Conservation (phyloP, 2,797 vertebrate genomes). For the Otolemur crassicaudatus region DNA sequence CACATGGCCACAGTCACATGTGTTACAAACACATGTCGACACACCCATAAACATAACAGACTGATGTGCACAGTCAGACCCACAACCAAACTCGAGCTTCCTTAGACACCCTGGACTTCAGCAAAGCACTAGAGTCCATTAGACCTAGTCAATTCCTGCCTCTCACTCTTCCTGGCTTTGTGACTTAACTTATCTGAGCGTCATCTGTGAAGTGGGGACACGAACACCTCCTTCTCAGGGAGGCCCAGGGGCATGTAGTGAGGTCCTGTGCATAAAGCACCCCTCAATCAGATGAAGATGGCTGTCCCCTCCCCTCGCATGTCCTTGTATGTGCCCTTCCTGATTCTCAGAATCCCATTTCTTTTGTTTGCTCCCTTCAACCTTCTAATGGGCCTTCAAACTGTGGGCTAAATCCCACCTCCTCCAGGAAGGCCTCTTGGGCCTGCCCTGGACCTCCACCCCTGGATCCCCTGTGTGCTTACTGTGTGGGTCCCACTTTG, state of each 20-base stretch:
- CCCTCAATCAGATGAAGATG: neutral
- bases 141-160: neutral
- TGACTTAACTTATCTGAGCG: neutral
- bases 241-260: neutral
- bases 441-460: neutral
- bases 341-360: neutral
- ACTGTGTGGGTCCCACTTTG: neutral
- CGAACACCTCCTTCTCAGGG: neutral
- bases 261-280: neutral
- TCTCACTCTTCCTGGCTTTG: neutral
- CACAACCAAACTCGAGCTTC: neutral
- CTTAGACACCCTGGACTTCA: neutral
- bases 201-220: neutral
- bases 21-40: neutral
- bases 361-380: neutral
- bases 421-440: conserved; percentile 15
- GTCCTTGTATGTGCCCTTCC: fast-evolving
- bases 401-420: neutral
- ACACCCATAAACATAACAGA: neutral
- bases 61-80: fast-evolving
- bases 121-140: neutral
- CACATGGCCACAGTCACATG: neutral
- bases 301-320: neutral
- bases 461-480: neutral
- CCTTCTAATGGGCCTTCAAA: neutral